These are phyloP conservation scores for Eupithecia insigniata DNA, from an alignment of 2,888 invertebrate species.

Conservation along the genomic window DNA sequence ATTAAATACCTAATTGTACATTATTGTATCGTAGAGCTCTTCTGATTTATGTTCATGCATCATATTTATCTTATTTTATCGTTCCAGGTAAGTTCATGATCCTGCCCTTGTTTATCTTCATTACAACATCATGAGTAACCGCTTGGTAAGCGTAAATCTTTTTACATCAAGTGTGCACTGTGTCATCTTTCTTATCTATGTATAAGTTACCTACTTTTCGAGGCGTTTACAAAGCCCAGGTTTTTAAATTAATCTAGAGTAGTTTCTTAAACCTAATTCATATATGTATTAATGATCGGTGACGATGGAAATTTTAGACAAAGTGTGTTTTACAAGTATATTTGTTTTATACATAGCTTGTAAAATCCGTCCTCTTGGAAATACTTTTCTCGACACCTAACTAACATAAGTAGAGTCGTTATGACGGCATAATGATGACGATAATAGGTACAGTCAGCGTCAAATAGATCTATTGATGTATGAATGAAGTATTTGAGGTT, in stretches of 20 bases:
- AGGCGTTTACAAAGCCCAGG: neutral
- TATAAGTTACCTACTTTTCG: neutral
- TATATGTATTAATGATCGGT: neutral
- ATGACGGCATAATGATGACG: neutral
- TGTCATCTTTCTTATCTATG: conserved; percentile 28
- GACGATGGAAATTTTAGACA: neutral
- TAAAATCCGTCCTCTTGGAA: neutral
- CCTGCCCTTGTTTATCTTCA: conserved; percentile 3
- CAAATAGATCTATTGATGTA: neutral
- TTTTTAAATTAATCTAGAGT: neutral
- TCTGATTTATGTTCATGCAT: neutral
- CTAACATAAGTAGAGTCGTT: neutral
- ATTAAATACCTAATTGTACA: no score
- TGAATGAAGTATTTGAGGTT: neutral
- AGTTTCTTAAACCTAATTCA: neutral
- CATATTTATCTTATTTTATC: conserved; percentile 31
- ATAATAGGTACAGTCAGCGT: neutral
- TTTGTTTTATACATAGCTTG: neutral
- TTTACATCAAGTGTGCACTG: conserved; percentile 20
- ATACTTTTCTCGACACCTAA: neutral
- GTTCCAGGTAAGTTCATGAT: conserved; percentile 62
- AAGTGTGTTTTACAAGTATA: neutral
- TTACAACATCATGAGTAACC: conserved; percentile 5
- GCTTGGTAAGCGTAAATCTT: conserved; percentile 42
- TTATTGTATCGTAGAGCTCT: no score